phyloP scores from a whole-genome alignment of 2,113 vertebrate species.

The Saguinus midas region DNA sequence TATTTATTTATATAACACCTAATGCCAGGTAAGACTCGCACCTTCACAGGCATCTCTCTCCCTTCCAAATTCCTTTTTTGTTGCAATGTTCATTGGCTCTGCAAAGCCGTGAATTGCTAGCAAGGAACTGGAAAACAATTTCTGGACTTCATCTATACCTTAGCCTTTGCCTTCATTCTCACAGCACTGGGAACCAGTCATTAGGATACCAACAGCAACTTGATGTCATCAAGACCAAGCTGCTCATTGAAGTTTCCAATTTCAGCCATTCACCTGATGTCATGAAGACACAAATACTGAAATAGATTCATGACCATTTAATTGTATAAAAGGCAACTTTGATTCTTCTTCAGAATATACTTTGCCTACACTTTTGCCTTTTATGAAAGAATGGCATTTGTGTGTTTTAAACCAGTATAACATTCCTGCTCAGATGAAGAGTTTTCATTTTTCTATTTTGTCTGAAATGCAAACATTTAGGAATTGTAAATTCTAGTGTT shows the following conservation, averaged over 20 bases:
- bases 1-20: background rate
- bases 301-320: background rate
- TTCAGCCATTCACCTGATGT: background rate
- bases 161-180: background rate
- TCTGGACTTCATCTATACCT: background rate
- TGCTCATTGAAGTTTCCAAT: background rate
- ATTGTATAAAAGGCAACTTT: background rate
- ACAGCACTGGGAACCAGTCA: background rate
- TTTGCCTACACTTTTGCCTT: background rate
- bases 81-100: background rate
- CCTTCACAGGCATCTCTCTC: background rate
- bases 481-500: background rate
- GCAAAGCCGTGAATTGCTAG: background rate
- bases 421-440: background rate
- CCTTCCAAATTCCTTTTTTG: background rate
- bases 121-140: background rate
- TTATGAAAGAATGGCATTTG: background rate
- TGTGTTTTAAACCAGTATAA: conserved; percentile 52
- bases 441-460: conserved; percentile 15
- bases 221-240: background rate
- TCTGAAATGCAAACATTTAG: background rate
- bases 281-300: background rate
- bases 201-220: background rate
- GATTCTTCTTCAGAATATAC: background rate
- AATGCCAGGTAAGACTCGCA: background rate